These are phyloP conservation scores for Pseudoatta argentina DNA, from an alignment of 1,140 invertebrate species.

Conservation along the genomic window DNA sequence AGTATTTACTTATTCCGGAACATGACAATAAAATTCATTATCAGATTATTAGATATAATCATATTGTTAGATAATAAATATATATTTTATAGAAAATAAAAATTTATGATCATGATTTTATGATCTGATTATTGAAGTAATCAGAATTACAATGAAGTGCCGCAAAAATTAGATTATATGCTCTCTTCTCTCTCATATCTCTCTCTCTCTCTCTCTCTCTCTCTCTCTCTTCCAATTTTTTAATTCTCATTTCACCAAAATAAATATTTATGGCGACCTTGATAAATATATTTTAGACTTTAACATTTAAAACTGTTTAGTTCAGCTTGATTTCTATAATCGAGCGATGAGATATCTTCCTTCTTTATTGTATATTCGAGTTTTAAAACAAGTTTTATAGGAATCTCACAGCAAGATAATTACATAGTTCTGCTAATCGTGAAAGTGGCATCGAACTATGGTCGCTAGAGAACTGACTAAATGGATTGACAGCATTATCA, in stretches of 20 bases:
- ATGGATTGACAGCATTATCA: constrained; percentile 79
- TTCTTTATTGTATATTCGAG: constrained; percentile 18
- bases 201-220: background rate
- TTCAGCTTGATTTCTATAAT: constrained; percentile 20
- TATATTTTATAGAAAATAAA: background rate
- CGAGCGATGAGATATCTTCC: background rate
- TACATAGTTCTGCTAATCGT: constrained; percentile 77
- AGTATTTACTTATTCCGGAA: background rate
- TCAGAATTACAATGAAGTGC: background rate
- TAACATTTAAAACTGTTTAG: constrained; percentile 11
- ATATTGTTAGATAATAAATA: background rate
- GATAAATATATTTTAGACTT: background rate
- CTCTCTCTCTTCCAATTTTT: background rate
- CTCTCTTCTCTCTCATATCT: background rate
- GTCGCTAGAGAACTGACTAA: constrained; percentile 60
- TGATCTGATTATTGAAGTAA: background rate
- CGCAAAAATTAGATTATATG: background rate
- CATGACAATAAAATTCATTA: background rate
- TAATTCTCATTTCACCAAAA: background rate
- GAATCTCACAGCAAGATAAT: constrained; percentile 71
- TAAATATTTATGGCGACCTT: constrained; percentile 7
- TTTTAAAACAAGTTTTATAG: constrained; percentile 75
- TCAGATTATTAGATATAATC: background rate
- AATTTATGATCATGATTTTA: background rate
- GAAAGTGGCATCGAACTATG: constrained; percentile 84